Conservation (phyloP, 2,797 vertebrate species). For the Rhinophrynus dorsalis region DNA sequence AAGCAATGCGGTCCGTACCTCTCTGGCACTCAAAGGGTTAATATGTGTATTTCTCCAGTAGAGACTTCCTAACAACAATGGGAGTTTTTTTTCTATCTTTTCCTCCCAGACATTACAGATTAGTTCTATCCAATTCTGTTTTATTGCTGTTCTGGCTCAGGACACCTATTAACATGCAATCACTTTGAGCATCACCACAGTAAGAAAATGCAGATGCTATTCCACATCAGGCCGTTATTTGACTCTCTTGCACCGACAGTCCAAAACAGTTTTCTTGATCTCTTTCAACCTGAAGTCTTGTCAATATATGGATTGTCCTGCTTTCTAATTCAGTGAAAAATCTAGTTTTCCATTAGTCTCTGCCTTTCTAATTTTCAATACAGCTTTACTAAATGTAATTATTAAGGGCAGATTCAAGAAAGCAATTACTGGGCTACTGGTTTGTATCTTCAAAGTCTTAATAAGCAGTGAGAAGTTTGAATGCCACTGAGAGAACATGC, state of each 20-base stretch:
- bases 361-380: constrained; percentile 83
- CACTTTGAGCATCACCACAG: constrained; percentile 72
- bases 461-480: constrained; percentile 77
- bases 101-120: constrained; percentile 17
- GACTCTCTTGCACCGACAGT: constrained; percentile 82
- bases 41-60: no score
- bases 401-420: constrained; percentile 98
- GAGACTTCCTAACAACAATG: no score
- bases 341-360: constrained; percentile 99
- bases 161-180: constrained; percentile 72
- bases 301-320: constrained; percentile 97
- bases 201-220: constrained; percentile 73
- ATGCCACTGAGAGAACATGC: constrained; percentile 58
- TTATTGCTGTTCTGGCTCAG: constrained; percentile 58
- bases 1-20: no score
- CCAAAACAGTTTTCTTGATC: constrained; percentile 96
- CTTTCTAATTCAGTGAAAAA: constrained; percentile 98
- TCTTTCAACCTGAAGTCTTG: constrained; percentile 91
- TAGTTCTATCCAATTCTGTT: constrained; percentile 64
- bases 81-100: no score
- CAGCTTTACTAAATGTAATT: constrained; percentile 93
- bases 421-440: constrained; percentile 92
- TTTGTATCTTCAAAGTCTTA: constrained; percentile 96
- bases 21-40: no score
- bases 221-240: constrained; percentile 81